phyloP scores from a whole-genome alignment of 2,888 invertebrate species.

The Oscheius sp. region DNA sequence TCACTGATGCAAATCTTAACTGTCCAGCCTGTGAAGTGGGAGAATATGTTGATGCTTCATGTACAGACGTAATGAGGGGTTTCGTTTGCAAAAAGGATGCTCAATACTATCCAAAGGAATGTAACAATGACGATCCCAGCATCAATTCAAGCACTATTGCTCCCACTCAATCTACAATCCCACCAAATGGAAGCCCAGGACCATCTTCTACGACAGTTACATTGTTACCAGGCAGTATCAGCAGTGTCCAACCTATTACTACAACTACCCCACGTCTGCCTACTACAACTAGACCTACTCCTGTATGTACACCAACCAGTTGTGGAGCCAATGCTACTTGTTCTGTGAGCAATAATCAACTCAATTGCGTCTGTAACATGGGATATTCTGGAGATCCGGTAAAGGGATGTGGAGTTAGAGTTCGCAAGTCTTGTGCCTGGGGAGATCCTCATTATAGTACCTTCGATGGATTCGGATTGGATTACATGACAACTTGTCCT shows the following conservation, averaged over 20 bases:
- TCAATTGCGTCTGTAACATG: constrained; percentile 45
- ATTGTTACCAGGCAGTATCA: too few species aligned
- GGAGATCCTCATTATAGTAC: constrained; percentile 70
- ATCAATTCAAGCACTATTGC: too few species aligned
- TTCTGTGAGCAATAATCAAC: constrained; percentile 53
- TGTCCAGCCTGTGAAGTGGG: background rate
- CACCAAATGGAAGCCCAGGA: too few species aligned
- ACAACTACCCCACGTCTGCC: too few species aligned
- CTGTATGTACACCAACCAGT: too few species aligned
- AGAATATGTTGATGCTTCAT: background rate
- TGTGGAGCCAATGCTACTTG: constrained; percentile 57
- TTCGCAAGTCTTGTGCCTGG: constrained; percentile 42
- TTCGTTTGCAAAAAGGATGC: background rate
- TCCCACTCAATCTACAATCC: too few species aligned
- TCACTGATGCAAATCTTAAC: background rate
- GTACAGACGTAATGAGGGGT: background rate
- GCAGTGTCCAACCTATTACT: too few species aligned
- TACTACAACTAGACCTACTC: too few species aligned
- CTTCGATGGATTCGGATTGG: constrained; percentile 66
- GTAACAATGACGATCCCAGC: too few species aligned
- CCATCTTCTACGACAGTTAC: too few species aligned
- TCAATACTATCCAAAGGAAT: too few species aligned
- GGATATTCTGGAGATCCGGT: constrained; percentile 50
- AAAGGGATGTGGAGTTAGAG: constrained; percentile 24
- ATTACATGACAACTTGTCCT: constrained; percentile 57